Evolutionary conservation across 2,797 vertebrate genomes (phyloP).

Genomic region (Tragelaphus oryx): DNA sequence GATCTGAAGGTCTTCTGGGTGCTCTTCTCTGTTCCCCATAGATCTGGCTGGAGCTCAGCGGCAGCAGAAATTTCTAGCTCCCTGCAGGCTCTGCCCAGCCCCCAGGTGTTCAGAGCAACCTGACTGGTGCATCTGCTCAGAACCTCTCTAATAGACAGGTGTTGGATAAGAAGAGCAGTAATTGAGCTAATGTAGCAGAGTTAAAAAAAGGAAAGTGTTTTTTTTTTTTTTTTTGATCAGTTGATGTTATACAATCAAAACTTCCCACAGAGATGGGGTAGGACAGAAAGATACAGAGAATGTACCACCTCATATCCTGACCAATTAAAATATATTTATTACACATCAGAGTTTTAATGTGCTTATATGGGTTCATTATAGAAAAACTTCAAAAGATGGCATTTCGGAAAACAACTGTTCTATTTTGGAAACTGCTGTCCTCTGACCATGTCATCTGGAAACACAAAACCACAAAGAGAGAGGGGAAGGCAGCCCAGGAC

Average conservation of each 20-base stretch:
- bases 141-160: conserved; percentile 78
- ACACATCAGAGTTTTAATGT: background rate
- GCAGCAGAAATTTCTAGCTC: background rate
- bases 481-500: background rate
- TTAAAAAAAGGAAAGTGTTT: conserved; percentile 74
- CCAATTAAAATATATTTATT: conserved; percentile 54
- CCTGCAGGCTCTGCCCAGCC: conserved; percentile 45
- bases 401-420: background rate
- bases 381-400: background rate
- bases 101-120: conserved; percentile 72
- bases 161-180: conserved; percentile 75
- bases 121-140: conserved; percentile 67
- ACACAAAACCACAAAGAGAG: background rate
- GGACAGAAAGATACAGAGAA: conserved; percentile 66
- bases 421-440: background rate
- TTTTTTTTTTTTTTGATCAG: conserved; percentile 75
- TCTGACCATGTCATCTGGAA: background rate
- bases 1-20: background rate
- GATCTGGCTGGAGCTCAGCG: background rate
- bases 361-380: background rate
- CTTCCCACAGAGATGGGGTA: conserved; percentile 72
- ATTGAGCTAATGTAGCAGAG: conserved; percentile 79
- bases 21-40: too few relatives aligned
- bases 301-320: background rate
- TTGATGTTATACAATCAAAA: conserved; percentile 70